phyloP scores from a whole-genome alignment of 2,888 invertebrate genomes.

The Ceratothoa steindachneri region DNA sequence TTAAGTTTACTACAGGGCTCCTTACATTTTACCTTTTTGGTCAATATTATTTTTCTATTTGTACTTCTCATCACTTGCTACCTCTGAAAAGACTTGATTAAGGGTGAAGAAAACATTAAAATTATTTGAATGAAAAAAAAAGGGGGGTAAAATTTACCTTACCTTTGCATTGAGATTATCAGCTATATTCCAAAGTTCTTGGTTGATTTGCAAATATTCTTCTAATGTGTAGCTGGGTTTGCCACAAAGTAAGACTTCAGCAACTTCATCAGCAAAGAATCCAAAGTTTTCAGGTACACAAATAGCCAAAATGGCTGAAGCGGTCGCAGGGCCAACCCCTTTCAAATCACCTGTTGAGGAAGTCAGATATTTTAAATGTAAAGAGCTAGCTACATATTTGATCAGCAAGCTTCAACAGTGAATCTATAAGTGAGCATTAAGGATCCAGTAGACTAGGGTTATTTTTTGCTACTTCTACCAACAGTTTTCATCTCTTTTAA shows the following conservation, averaged over 20 bases:
- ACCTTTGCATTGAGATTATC: constrained; percentile 24
- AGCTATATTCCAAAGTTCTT: not conserved
- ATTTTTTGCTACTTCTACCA: too few relatives aligned
- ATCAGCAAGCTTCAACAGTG: not conserved
- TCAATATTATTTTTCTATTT: too few relatives aligned
- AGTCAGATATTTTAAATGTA: too few relatives aligned
- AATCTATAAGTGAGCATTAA: not conserved
- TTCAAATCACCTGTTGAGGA: constrained; percentile 24
- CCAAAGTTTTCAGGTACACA: constrained; percentile 22
- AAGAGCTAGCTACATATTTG: not conserved
- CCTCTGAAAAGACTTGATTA: too few relatives aligned
- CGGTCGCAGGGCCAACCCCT: constrained; percentile 38
- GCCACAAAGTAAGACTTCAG: constrained; percentile 15
- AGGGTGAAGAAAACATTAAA: too few relatives aligned
- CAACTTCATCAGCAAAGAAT: constrained; percentile 46
- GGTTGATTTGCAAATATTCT: constrained; percentile 31
- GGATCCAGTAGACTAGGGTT: too few relatives aligned
- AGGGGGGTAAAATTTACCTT: not conserved
- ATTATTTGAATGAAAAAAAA: too few relatives aligned
- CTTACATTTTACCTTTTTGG: too few relatives aligned
- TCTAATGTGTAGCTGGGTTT: constrained; percentile 24
- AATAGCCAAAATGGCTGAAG: constrained; percentile 17
- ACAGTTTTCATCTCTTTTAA: too few relatives aligned
- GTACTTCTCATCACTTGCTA: too few relatives aligned
- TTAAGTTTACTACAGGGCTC: too few relatives aligned